Conservation (phyloP, 2,888 invertebrate genomes). For the Sinohyriopsis cumingii region DNA sequence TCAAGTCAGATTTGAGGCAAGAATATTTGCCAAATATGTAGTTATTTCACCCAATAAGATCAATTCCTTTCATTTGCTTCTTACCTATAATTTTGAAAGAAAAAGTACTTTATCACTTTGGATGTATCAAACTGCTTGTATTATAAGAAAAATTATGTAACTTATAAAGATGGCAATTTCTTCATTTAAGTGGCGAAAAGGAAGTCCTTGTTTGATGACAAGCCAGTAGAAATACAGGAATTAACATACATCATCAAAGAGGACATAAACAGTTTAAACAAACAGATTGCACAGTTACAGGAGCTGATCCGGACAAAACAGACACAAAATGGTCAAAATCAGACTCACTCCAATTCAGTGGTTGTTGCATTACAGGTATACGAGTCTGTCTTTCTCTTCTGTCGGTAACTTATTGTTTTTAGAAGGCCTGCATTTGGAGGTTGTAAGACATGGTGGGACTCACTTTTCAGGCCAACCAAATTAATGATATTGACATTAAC, state of each 20-base stretch:
- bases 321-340: conserved; percentile 79
- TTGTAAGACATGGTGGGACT: no score
- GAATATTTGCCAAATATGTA: no score
- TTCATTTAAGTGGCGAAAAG: conserved; percentile 86
- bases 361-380: conserved; percentile 71
- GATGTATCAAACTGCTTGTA: neutral
- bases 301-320: conserved; percentile 66
- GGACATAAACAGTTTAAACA: conserved; percentile 94
- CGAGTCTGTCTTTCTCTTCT: neutral
- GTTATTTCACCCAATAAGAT: no score
- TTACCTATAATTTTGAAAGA: no score
- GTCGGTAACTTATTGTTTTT: no score
- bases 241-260: conserved; percentile 97
- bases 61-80: no score
- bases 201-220: conserved; percentile 96
- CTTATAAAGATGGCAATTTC: neutral
- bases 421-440: no score
- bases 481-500: no score
- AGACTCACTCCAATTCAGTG: conserved; percentile 71
- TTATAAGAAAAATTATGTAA: neutral
- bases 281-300: conserved; percentile 90
- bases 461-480: no score
- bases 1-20: no score
- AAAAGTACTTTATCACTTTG: neutral
- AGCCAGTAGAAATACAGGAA: conserved; percentile 96